Evolutionary conservation across 92 coral and sea anemone genomes (phyloP), one percentile per base, ranked within the genome.

Genomic region (Parazoanthus atlanticus): DNA sequence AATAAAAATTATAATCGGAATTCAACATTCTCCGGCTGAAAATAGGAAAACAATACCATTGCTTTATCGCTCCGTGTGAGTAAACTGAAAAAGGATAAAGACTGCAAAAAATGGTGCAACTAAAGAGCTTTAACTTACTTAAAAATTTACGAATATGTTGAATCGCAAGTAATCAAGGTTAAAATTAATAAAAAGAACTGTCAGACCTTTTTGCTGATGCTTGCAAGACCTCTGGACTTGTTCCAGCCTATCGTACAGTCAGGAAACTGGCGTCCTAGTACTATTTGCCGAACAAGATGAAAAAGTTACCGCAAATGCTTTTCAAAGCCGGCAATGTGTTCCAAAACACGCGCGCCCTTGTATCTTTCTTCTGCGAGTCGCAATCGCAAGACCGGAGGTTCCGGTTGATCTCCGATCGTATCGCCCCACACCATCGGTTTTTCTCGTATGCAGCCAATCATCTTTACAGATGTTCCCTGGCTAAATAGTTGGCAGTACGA

Each of bases 321-420:
- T 21, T 9, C 26, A 25, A 52, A 52, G 58, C 58, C 21, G 21
- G 21, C 58, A 52, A 8, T 72, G 41, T 12, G 49, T 17, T 11
- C 49, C 21, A 74, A 74, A 36, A 74, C 41, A 31, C 46, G 10
- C 23, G 16, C 2, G 10, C 41, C 43, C 12, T 19, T n/a, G 41
- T 25, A 52, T 52, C 58, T 52, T 74, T 19, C 78, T 17, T 30
- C 78, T 25, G 25, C 32, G 16, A 21, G 9, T 13, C 32, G 33
- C 30, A 47, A 28, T 66, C 58, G 26, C 85, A 82, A 43, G 49
- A 13, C 47, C 40, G 49, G 33, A 69, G 49, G 75, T 82, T 78
- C 82, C 76, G 74, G 56, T 66, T 82, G 73, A 64, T 64, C 43
- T 74, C 47, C 21, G 47, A 64, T 61, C 74, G 30, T 10, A 34